phyloP scores from a whole-genome alignment of 2,888 invertebrate genomes.

The Lithophane socia region DNA sequence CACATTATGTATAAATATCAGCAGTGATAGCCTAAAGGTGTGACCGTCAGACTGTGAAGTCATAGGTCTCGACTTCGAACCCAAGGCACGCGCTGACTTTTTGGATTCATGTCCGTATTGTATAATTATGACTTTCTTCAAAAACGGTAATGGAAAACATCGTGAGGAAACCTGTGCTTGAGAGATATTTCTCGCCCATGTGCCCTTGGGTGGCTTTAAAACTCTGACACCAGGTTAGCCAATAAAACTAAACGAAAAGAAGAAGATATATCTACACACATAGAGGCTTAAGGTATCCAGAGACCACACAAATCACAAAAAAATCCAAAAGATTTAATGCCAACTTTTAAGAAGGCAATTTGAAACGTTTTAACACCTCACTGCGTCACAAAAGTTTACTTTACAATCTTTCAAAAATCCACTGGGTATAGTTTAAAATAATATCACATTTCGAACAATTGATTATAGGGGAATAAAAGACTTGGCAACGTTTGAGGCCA shows the following conservation, averaged over 20 bases:
- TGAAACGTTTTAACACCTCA: slow-evolving; percentile 24
- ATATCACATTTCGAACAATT: slow-evolving; percentile 59
- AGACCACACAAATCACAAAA: neutral
- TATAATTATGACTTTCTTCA: too few relatives aligned
- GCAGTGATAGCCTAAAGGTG: too few relatives aligned
- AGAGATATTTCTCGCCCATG: too few relatives aligned
- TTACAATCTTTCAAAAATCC: slow-evolving; percentile 44
- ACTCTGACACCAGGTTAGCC: too few relatives aligned
- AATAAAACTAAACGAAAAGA: too few relatives aligned
- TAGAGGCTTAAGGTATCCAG: neutral
- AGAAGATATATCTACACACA: neutral
- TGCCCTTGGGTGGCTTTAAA: too few relatives aligned
- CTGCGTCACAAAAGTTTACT: slow-evolving; percentile 40
- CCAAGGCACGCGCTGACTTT: too few relatives aligned
- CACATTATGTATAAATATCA: neutral
- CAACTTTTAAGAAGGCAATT: slow-evolving; percentile 28
- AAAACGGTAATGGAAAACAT: too few relatives aligned
- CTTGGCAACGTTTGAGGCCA: slow-evolving; percentile 72
- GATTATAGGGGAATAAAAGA: slow-evolving; percentile 63
- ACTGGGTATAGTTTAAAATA: slow-evolving; percentile 45
- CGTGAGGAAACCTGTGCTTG: too few relatives aligned
- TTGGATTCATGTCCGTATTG: too few relatives aligned
- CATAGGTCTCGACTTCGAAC: too few relatives aligned
- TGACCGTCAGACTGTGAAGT: too few relatives aligned
- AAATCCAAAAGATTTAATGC: neutral